Evolutionary conservation across 2,888 invertebrate genomes (phyloP).

Genomic region (Melipona beecheii): DNA sequence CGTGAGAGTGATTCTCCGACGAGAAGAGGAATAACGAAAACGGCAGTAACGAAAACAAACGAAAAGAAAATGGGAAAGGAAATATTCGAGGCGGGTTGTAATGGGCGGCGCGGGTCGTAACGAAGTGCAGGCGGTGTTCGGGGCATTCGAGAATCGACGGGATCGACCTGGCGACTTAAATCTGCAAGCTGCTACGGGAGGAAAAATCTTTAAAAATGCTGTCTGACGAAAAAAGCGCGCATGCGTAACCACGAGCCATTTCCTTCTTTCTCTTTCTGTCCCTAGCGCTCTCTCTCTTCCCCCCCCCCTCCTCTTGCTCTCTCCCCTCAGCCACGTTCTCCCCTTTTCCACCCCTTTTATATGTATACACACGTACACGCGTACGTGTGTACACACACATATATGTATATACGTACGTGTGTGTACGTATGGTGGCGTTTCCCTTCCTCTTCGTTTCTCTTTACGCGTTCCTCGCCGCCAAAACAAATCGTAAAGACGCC

Average conservation of each 20-base stretch:
- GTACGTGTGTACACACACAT: background rate
- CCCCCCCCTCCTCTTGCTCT: constrained; percentile 31
- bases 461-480: constrained; percentile 74
- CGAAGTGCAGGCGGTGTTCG: constrained; percentile 58
- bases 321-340: constrained; percentile 45
- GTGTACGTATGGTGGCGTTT: background rate
- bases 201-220: constrained; percentile 82
- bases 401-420: too few species aligned
- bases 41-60: background rate
- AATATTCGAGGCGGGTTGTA: constrained; percentile 42
- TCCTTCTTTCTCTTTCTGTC: constrained; percentile 53
- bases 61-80: background rate
- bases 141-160: constrained; percentile 67
- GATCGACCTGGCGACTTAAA: constrained; percentile 74
- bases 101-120: constrained; percentile 51
- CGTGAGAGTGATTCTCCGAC: too few species aligned
- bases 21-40: background rate
- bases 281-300: constrained; percentile 30
- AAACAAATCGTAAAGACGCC: constrained; percentile 81
- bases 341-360: constrained; percentile 31
- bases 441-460: constrained; percentile 55
- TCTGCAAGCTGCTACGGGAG: constrained; percentile 73
- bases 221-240: constrained; percentile 80
- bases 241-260: constrained; percentile 75
- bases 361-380: background rate